These are phyloP conservation scores for Plagiodera versicolora DNA, from an alignment of 2,888 invertebrate genomes.

Conservation along the genomic window DNA sequence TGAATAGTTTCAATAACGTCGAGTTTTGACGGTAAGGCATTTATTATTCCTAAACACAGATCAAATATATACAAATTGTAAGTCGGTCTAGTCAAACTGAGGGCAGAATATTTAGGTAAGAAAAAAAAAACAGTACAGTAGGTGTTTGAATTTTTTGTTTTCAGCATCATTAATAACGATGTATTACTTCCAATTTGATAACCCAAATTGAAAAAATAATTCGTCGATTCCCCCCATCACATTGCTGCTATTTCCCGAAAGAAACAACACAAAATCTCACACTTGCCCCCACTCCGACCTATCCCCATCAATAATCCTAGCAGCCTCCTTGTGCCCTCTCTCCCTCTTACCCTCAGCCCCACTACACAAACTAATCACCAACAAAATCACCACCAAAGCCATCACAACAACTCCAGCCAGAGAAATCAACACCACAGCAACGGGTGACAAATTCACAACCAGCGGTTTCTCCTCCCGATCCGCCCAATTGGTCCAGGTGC, in stretches of 20 bases:
- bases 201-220: too few species aligned
- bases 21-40: too few species aligned
- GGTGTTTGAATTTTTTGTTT: too few species aligned
- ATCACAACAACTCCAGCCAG: constrained; percentile 2
- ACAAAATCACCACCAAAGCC: neutral
- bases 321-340: neutral
- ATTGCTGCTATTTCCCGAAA: neutral
- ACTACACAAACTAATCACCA: neutral
- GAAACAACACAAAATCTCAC: neutral
- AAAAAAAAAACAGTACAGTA: too few species aligned
- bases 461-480: constrained; percentile 56
- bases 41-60: too few species aligned
- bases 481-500: constrained; percentile 63
- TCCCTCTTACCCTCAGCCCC: neutral
- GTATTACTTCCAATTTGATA: too few species aligned
- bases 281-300: neutral
- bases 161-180: too few species aligned
- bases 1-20: too few species aligned
- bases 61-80: too few species aligned
- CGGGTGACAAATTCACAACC: constrained; percentile 36
- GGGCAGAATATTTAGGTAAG: too few species aligned
- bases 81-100: too few species aligned
- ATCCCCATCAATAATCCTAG: neutral
- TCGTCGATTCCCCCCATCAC: too few species aligned
- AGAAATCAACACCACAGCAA: constrained; percentile 45